Evolutionary conservation across 2,797 vertebrate species (phyloP), one percentile per base, ranked within the genome.

Genomic region (Pseudomugil gertrudae): DNA sequence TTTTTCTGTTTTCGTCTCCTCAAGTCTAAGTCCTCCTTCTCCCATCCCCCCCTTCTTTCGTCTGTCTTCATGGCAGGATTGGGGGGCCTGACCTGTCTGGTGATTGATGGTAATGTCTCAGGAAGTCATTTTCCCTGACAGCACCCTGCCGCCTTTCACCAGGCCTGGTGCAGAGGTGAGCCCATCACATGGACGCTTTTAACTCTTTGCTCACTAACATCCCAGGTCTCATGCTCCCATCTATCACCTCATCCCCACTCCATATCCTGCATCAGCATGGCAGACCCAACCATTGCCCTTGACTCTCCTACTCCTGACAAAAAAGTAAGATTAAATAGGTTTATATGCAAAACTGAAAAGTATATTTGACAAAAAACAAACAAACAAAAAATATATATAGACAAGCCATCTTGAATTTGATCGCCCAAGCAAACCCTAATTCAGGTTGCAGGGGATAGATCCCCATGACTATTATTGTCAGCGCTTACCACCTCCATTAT

Each of bases 41-140:
- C 43, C 85, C 90, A 77, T 75, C 85, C 88, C 90, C 87, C 83
- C 87, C 81, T 85, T 66, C 63, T 88, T 71, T 81, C 73, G 80
- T 86, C 81, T 80, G 71, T 88, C 88, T 86, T 90, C 84, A 84
- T 84, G 80, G 79, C 66, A 64, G 81, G 81, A 81, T 81, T 67
- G 75, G 84, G 79, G 90, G 86, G 91, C 90, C 87, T 87, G 87
- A 90, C 84, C 72, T 84, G 79, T 78, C 82, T 87, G 92, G 85
- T 93, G 92, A 94, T 91, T 89, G 91, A 94, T 92, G 92, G 90
- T 93, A 93, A 94, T 93, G 93, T 93, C 92, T 93, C 93, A 94
- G 92, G 94, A 94, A 94, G 93, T 93, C 87, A 93, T 94, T 94
- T 94, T 92, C 91, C 81, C 90, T 89, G 78, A 92, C 91, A 92